A percentile compares a stretch with the other conserved stretches of the same genome.
Evolutionary conservation across 1,140 invertebrate genomes (phyloP).

Genomic region (Drosophila kanapiae): DNA sequence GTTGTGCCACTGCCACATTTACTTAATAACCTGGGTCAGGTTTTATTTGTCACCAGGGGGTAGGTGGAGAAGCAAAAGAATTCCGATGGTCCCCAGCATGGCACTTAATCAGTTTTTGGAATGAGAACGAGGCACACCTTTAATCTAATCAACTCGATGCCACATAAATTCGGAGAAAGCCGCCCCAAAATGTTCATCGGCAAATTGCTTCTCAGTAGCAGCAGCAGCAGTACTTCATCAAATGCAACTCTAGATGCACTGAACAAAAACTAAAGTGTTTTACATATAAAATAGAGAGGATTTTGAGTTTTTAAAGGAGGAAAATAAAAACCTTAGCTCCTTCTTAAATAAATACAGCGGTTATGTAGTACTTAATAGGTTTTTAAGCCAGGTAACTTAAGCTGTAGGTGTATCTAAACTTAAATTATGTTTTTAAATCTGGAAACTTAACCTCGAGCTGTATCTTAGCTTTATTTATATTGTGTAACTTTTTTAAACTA

Average conservation of each 20-base stretch:
- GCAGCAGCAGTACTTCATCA: constrained; percentile 27
- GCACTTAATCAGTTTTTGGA: constrained; percentile 37
- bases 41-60: constrained; percentile 45
- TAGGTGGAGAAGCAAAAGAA: constrained; percentile 7
- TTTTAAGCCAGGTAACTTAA: too few species aligned
- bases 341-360: too few species aligned
- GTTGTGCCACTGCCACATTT: constrained; percentile 69
- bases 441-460: too few species aligned
- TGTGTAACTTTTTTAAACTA: too few species aligned
- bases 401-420: too few species aligned
- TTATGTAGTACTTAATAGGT: too few species aligned
- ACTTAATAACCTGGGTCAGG: constrained; percentile 69
- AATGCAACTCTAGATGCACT: constrained; percentile 15
- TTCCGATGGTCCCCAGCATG: constrained; percentile 2
- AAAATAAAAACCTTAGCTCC: too few species aligned
- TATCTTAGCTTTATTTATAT: too few species aligned
- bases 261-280: background rate
- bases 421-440: too few species aligned
- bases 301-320: too few species aligned
- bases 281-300: too few species aligned
- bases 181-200: background rate
- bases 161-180: constrained; percentile 10
- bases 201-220: constrained; percentile 13
- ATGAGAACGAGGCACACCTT: constrained; percentile 10
- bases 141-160: constrained; percentile 43